A percentile compares a stretch with the other conserved stretches of the same genome.
Evolutionary conservation across 2,888 invertebrate species (phyloP).

Genomic region (Megaustenia siamemsis): DNA sequence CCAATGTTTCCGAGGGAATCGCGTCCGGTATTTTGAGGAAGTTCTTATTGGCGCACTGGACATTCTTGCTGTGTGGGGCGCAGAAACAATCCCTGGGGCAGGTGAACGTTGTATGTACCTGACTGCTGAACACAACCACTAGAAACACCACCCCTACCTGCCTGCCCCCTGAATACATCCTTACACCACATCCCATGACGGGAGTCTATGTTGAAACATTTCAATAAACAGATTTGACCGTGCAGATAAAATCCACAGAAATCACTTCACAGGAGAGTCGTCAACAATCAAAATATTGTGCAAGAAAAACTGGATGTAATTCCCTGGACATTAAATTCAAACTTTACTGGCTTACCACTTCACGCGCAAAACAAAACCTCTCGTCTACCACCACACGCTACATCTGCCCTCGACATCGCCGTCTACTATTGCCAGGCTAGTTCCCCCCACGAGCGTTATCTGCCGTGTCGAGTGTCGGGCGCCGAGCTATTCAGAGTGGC

Average conservation of each 20-base stretch:
- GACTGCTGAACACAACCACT: conserved; percentile 46
- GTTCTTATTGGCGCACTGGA: conserved; percentile 75
- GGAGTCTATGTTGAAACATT: neutral
- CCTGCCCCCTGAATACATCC: neutral
- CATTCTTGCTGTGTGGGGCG: conserved; percentile 73
- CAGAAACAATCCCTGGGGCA: conserved; percentile 78
- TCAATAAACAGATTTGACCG: neutral
- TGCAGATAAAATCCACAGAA: conserved; percentile 8
- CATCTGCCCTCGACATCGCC: neutral
- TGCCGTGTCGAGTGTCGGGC: neutral
- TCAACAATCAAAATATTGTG: neutral
- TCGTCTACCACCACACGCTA: neutral
- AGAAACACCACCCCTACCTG: conserved; percentile 41
- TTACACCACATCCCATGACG: conserved; percentile 43
- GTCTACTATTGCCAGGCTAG: neutral
- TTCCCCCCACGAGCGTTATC: neutral
- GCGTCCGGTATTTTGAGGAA: conserved; percentile 74
- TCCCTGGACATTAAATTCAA: neutral
- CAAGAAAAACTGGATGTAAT: neutral
- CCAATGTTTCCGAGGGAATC: conserved; percentile 74
- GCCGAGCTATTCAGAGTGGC: conserved; percentile 9
- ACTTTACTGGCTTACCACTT: neutral
- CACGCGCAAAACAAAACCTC: neutral
- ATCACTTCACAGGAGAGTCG: neutral
- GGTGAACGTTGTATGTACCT: conserved; percentile 54